Evolutionary conservation across 2,888 invertebrate species (phyloP).

Genomic region (Plemyria rubiginata): DNA sequence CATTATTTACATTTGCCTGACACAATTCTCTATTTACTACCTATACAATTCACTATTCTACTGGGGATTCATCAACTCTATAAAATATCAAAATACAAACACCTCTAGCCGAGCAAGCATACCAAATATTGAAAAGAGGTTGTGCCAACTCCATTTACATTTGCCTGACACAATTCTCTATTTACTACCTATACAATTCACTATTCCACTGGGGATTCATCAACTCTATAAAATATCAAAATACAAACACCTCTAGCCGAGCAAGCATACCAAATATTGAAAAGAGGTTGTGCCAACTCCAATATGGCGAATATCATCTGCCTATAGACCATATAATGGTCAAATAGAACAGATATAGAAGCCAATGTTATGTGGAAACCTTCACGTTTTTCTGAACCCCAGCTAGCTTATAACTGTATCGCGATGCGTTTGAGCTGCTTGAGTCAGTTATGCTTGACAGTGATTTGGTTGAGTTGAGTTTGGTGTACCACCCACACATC

Average conservation of each 20-base stretch:
- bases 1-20: not conserved
- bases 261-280: not conserved
- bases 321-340: constrained; percentile 56
- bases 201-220: constrained; percentile 8
- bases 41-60: constrained; percentile 13
- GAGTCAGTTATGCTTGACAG: constrained; percentile 51
- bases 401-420: constrained; percentile 59
- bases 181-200: constrained; percentile 8
- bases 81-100: constrained; percentile 1
- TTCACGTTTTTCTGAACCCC: constrained; percentile 49
- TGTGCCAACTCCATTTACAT: constrained; percentile 36
- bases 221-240: constrained; percentile 3
- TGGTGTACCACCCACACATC: constrained; percentile 84
- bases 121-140: constrained; percentile 13
- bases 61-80: constrained; percentile 1
- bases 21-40: constrained; percentile 9
- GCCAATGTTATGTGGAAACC: constrained; percentile 72
- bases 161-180: constrained; percentile 6
- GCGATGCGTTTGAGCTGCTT: constrained; percentile 50
- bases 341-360: constrained; percentile 60
- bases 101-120: not conserved
- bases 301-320: constrained; percentile 63
- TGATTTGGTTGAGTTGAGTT: constrained; percentile 44
- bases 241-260: not conserved
- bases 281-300: constrained; percentile 32